These are phyloP conservation scores for Arvicanthis niloticus DNA, from an alignment of 2,113 vertebrate genomes.

Conservation along the genomic window DNA sequence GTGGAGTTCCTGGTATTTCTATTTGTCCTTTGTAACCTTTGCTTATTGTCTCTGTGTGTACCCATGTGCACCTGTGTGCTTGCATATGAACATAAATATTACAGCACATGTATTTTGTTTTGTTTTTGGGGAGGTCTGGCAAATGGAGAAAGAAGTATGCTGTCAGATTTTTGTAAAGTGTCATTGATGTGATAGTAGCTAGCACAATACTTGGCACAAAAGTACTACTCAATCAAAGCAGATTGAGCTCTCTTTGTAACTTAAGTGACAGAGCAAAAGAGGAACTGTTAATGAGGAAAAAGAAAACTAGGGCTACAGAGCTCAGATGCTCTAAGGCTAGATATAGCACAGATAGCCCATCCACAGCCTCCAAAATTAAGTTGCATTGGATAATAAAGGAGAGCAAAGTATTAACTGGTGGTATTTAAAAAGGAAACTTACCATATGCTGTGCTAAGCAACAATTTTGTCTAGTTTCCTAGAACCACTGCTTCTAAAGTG, in stretches of 20 bases:
- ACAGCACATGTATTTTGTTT: background rate
- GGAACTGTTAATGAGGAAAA: constrained; percentile 47
- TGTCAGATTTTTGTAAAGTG: background rate
- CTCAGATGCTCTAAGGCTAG: constrained; percentile 16
- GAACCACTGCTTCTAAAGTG: constrained; percentile 32
- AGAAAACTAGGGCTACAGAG: constrained; percentile 35
- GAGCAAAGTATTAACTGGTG: constrained; percentile 56
- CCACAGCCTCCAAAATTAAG: constrained; percentile 55
- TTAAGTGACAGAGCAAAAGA: constrained; percentile 51
- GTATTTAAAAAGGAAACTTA: constrained; percentile 49
- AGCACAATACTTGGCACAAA: constrained; percentile 40
- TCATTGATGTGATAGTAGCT: constrained; percentile 28
- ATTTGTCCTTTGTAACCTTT: background rate
- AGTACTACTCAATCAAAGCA: constrained; percentile 49
- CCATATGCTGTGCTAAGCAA: constrained; percentile 53
- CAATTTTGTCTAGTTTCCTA: constrained; percentile 43
- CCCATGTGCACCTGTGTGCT: background rate
- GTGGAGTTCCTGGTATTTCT: constrained; percentile 32
- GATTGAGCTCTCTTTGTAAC: constrained; percentile 6
- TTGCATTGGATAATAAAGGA: constrained; percentile 39
- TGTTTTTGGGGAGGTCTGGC: background rate
- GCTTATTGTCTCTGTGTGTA: background rate
- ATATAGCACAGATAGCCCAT: background rate
- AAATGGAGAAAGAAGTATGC: constrained; percentile 37
- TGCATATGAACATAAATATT: background rate